Conservation (phyloP, 2,113 vertebrate species). For the Coturnix japonica region DNA sequence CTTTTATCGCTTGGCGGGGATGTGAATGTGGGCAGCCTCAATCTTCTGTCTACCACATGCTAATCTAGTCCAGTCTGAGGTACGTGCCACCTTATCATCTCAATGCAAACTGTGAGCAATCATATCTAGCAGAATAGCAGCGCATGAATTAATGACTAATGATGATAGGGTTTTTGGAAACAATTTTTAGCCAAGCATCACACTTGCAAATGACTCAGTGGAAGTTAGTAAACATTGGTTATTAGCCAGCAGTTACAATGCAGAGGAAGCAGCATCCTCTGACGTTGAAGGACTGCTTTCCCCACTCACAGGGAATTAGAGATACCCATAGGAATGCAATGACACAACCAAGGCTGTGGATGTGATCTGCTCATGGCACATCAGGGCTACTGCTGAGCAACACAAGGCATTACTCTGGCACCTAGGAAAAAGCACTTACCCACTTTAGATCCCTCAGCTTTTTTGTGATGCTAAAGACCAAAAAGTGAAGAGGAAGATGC, state of each 20-base stretch:
- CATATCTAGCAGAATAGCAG: neutral
- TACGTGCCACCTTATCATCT: neutral
- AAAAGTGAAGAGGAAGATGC: neutral
- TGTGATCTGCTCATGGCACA: conserved; percentile 3
- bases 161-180: conserved; percentile 16
- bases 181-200: conserved; percentile 13
- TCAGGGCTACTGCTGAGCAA: conserved; percentile 13
- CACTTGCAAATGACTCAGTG: conserved; percentile 40
- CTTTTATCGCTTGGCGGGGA: neutral
- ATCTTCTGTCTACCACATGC: neutral
- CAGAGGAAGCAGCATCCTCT: conserved; percentile 7
- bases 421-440: neutral
- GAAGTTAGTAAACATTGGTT: conserved; percentile 3
- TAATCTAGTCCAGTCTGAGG: neutral
- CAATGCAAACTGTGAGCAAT: neutral
- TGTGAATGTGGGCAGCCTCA: neutral
- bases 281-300: conserved; percentile 15
- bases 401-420: neutral
- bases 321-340: conserved; percentile 40
- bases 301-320: conserved; percentile 59
- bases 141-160: conserved; percentile 17
- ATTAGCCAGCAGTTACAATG: neutral
- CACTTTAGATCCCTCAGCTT: neutral
- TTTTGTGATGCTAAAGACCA: neutral
- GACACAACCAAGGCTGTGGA: conserved; percentile 20